Conservation (phyloP, 1,140 invertebrate genomes). For the Galleria mellonella region DNA sequence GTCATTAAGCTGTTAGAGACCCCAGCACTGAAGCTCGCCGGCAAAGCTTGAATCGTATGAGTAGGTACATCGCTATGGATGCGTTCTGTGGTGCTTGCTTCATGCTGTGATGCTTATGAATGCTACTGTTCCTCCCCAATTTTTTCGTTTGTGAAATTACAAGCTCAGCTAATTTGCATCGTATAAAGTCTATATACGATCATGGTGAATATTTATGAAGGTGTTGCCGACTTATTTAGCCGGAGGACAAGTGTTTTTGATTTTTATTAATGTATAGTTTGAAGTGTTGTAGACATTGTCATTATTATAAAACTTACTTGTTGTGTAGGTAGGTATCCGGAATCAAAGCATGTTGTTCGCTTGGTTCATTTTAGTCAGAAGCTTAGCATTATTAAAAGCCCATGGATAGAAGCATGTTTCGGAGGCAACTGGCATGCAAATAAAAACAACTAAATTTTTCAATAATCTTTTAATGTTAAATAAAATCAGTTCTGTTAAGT, state of each 20-base stretch:
- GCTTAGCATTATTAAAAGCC: slow-evolving; percentile 59
- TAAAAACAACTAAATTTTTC: slow-evolving; percentile 59
- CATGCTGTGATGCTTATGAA: slow-evolving; percentile 48
- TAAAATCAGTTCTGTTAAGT: slow-evolving; percentile 70
- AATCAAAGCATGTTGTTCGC: too few species aligned
- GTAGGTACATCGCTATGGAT: slow-evolving; percentile 18
- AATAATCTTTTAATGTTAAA: slow-evolving; percentile 67
- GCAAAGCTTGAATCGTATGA: slow-evolving; percentile 27
- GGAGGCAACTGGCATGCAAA: slow-evolving; percentile 46
- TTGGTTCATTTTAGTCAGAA: slow-evolving; percentile 28
- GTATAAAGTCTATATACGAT: too few species aligned
- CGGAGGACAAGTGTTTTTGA: too few species aligned
- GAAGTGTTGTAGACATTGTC: too few species aligned
- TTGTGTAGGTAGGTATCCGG: background rate
- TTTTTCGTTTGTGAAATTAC: too few species aligned
- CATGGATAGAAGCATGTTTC: slow-evolving; percentile 47
- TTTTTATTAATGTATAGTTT: too few species aligned
- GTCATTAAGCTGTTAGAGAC: slow-evolving; percentile 41
- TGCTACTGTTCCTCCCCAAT: slow-evolving; percentile 7
- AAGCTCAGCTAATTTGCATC: too few species aligned
- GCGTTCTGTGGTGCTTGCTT: slow-evolving; percentile 26
- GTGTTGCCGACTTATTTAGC: too few species aligned
- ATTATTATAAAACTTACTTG: background rate
- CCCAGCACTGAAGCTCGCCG: slow-evolving; percentile 39
- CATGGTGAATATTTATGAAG: too few species aligned